phyloP scores from a whole-genome alignment of 2,113 vertebrate species.

The Pteronura brasiliensis region DNA sequence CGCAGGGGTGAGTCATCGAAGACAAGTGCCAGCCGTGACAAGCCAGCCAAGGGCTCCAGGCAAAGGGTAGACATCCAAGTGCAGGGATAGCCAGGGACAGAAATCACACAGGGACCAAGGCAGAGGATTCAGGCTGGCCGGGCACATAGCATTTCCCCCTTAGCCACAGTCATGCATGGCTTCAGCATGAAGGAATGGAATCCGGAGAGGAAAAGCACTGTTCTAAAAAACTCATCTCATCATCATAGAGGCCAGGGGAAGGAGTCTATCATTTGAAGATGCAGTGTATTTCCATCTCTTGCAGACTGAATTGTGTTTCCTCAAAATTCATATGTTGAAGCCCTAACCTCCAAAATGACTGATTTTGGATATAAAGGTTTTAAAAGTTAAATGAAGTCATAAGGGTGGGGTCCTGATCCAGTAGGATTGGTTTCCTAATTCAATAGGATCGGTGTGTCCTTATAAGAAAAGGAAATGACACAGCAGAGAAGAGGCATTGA shows the following conservation, averaged over 20 bases:
- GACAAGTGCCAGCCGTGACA: not conserved
- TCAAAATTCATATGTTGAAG: not conserved
- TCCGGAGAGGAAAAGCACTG: not conserved
- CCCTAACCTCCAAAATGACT: not conserved
- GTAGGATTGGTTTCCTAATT: not conserved
- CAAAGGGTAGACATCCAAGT: not conserved
- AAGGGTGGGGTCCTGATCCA: not conserved
- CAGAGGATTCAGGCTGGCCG: not conserved
- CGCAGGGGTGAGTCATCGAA: not conserved
- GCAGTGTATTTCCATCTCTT: not conserved
- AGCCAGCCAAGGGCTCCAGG: too few relatives aligned
- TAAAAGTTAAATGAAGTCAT: not conserved
- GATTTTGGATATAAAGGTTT: not conserved
- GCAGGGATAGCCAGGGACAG: not conserved
- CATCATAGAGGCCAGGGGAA: not conserved
- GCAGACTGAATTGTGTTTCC: not conserved
- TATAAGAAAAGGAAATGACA: not conserved
- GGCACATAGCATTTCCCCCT: not conserved
- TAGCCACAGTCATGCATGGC: too few relatives aligned
- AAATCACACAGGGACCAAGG: not conserved
- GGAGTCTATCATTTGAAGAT: not conserved
- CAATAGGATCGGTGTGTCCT: not conserved
- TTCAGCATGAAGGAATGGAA: not conserved
- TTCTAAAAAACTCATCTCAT: not conserved
- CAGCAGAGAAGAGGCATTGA: not conserved